Base-by-base conservation (phyloP, 92 coral and sea anemone species). In the Porites cylindrica region DNA sequence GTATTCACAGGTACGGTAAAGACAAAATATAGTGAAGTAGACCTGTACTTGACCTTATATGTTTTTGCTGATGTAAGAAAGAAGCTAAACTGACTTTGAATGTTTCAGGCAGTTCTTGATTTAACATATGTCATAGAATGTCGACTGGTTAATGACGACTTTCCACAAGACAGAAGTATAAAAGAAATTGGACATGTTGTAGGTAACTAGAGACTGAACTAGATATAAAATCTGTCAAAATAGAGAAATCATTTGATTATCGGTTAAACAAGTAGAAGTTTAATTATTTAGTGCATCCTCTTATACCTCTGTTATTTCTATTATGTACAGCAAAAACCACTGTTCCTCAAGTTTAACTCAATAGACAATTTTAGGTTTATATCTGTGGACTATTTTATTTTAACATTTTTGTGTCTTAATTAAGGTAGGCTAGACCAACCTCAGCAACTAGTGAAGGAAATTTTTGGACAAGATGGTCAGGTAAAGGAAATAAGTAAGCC, bases 41-140 rank as follows among this genome's bases (percentile, higher is more conserved):
- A 38, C 47, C 47, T 38, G 47, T 38, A 38, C 47, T 38, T 38
- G 47, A 38, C 47, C 47, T 38, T 38, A 38, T 3, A 38, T 38
- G 47, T 38, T 38, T 0, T 38, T 38, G 47, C 5, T 38, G 47
- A 38, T 38, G 3, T 38, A 38, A 38, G 6, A 0, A 38, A 6
- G 6, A 38, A 38, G 47, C 13, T 29, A 7, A 7, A 20, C 20
- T 74, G 53, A 51, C 50, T 21, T 10, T 79, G 13, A 20, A 19
- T 79, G 51, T 24, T 69, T 26, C 51, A 94, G 96, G 94, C 93
- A 1, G 77, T 91, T 73, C 91, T 94, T 87, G 96, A 94, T 72
- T 77, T 80, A 69, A 94, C 96, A 8, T 94, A 85, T 86, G 89
- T 94, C 51, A 73, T 85, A n/a, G 96, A 94, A 76, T 88, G 92